phyloP scores from a whole-genome alignment of 2,797 vertebrate species.

The Pangasius djambal region DNA sequence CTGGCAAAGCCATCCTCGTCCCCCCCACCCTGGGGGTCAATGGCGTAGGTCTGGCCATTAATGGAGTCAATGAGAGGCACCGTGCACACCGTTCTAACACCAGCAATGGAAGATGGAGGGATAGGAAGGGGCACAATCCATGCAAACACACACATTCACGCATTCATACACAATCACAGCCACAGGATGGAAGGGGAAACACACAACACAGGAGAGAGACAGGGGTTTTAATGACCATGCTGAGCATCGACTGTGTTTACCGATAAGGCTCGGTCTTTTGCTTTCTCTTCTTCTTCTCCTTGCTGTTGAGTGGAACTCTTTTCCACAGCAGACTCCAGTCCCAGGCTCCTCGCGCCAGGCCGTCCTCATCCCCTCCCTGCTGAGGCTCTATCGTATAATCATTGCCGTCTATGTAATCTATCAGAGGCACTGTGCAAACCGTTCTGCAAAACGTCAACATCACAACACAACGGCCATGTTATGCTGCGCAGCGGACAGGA shows the following conservation, averaged over 20 bases:
- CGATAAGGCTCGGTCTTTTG: constrained; percentile 95
- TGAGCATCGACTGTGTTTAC: constrained; percentile 77
- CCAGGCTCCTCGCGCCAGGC: constrained; percentile 97
- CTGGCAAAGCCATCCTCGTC: constrained; percentile 94
- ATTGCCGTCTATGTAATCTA: constrained; percentile 99
- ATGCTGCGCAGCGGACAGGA: constrained; percentile 39
- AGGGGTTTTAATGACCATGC: constrained; percentile 72
- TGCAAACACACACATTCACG: constrained; percentile 47
- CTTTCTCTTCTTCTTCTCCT: constrained; percentile 92
- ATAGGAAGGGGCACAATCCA: constrained; percentile 26
- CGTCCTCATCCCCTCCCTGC: constrained; percentile 98
- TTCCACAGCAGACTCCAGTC: constrained; percentile 99
- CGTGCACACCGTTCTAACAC: constrained; percentile 91
- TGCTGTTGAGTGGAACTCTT: constrained; percentile 90
- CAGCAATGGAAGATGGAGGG: constrained; percentile 57
- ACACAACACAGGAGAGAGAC: constrained; percentile 54
- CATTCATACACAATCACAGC: constrained; percentile 36
- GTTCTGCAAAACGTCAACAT: constrained; percentile 87
- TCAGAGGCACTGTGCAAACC: constrained; percentile 96
- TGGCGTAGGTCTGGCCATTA: constrained; percentile 86
- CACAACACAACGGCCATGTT: constrained; percentile 74
- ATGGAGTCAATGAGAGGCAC: constrained; percentile 98
- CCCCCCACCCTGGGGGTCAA: constrained; percentile 94
- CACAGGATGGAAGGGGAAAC: constrained; percentile 53
- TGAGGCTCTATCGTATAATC: constrained; percentile 97